Evolutionary conservation across 2,888 invertebrate genomes (phyloP), one percentile per base, ranked within the genome.

Genomic region (Watsonalla binaria): DNA sequence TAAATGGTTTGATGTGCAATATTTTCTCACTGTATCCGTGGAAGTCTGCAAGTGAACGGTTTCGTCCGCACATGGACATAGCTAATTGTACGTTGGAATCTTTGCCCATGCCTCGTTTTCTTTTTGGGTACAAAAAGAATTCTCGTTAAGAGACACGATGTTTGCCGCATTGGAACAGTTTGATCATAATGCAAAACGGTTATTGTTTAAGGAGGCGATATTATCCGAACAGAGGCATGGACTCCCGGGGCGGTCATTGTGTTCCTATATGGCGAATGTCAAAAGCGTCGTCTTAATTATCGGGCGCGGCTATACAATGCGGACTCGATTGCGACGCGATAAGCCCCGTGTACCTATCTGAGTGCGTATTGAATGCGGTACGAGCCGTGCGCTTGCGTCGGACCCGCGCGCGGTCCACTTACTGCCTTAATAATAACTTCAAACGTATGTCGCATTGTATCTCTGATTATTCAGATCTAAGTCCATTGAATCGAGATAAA

Each of bases 241-340:
- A 74, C 84, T 87, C 88, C 87, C 82, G 88, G 82, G 84, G 89
- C 89, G 86, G 80, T 89, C 88, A 90, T 90, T 90, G 90, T 90
- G 84, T 87, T 89, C 90, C 85, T 90, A 89, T 90, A 90, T 86
- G 90, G 90, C 82, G 87, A 90, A 88, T 89, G 90, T 90, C 90
- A 90, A 90, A 90, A 90, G 81, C 87, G 86, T 90, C 88, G 90
- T 90, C 90, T 90, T 90, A 90, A 90, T 90, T 90, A 90, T 90
- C 90, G 82, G 86, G 84, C 80, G 84, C 85, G 82, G 85, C 84
- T 71, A 83, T 81, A 90, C 90, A 90, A 90, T 89, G 86, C 87
- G 80, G 82, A 82, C 82, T 83, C 86, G 90, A 90, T 90, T 82
- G 90, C 89, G 87, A 69, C 77, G 78, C 84, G 90, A 90, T 90